Conservation (phyloP, 1,140 invertebrate species). For the Diploscapter pachys region DNA sequence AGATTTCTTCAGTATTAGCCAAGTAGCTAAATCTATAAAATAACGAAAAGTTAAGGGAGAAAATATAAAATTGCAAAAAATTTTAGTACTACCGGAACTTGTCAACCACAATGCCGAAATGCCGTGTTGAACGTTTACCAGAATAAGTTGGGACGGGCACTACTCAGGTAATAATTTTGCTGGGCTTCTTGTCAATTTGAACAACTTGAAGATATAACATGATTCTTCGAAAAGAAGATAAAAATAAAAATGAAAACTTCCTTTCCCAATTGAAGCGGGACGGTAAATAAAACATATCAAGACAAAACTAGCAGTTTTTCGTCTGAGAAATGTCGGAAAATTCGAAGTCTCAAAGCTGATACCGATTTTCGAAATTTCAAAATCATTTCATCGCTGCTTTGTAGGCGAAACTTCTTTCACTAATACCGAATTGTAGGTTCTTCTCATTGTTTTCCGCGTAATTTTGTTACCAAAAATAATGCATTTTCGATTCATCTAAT, state of each 20-base stretch:
- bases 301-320: neutral
- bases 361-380: too few species aligned
- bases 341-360: too few species aligned
- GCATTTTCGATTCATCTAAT: too few species aligned
- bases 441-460: too few species aligned
- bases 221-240: neutral
- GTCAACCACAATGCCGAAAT: constrained; percentile 32
- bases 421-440: too few species aligned
- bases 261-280: neutral
- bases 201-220: neutral
- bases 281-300: neutral
- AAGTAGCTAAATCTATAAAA: too few species aligned
- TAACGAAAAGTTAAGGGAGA: too few species aligned
- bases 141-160: constrained; percentile 25
- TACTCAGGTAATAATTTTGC: constrained; percentile 10
- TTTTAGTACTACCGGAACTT: constrained; percentile 33
- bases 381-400: too few species aligned
- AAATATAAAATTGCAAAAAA: too few species aligned
- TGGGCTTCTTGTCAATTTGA: neutral
- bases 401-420: too few species aligned
- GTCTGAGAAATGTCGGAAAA: neutral
- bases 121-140: constrained; percentile 36
- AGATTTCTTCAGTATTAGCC: too few species aligned
- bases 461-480: too few species aligned
- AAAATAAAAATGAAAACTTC: neutral